A percentile compares a stretch with the other conserved stretches of the same genome.
These are phyloP conservation scores for Lophotis ruficrista DNA, from an alignment of 2,113 vertebrate species.

Conservation along the genomic window DNA sequence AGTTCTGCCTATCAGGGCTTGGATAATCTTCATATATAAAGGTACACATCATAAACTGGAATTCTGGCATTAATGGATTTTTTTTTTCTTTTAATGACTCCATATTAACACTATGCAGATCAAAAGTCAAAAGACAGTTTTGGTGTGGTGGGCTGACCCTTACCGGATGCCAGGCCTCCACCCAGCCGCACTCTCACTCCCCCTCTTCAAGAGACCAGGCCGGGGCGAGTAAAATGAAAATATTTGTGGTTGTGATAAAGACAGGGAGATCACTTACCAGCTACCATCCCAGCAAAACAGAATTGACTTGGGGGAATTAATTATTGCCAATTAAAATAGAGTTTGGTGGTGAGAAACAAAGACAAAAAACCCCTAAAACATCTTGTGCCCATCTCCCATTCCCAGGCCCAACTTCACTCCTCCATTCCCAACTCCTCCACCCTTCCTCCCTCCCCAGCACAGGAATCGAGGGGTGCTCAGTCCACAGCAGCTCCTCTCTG, in stretches of 20 bases:
- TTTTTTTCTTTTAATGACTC: neutral
- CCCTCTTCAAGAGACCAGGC: neutral
- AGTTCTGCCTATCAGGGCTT: neutral
- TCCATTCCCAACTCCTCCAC: too few relatives aligned
- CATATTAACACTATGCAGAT: neutral
- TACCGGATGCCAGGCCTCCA: neutral
- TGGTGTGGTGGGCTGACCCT: neutral
- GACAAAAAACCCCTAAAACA: neutral
- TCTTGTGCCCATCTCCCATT: neutral
- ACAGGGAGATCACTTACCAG: too few relatives aligned
- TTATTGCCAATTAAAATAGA: too few relatives aligned
- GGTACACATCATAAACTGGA: neutral
- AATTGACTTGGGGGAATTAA: too few relatives aligned
- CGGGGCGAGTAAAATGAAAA: neutral
- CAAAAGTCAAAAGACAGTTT: neutral
- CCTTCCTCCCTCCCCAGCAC: neutral
- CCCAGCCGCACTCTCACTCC: accelerated
- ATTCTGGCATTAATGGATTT: neutral
- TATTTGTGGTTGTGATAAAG: neutral
- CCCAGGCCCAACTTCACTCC: neutral
- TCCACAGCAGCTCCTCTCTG: neutral
- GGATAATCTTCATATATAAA: neutral
- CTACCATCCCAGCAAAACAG: too few relatives aligned
- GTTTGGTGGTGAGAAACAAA: neutral
- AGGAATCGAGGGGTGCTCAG: neutral